Conservation (phyloP, 1,140 invertebrate species). For the Diachasma alloeum region DNA sequence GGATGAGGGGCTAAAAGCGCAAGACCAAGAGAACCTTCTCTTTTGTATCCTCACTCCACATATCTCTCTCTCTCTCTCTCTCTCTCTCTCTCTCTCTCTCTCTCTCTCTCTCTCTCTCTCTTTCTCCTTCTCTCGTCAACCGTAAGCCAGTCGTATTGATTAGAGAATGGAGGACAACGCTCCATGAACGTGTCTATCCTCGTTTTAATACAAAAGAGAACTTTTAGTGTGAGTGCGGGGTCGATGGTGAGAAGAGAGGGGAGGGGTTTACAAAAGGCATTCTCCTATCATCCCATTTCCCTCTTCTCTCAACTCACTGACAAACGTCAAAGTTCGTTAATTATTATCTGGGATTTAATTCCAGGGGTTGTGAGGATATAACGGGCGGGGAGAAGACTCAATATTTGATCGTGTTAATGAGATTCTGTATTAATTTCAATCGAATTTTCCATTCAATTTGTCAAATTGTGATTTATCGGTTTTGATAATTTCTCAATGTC, state of each 20-base stretch:
- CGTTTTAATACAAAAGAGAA: constrained; percentile 23
- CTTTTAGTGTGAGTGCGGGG: background rate
- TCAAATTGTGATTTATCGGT: constrained; percentile 3
- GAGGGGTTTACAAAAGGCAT: background rate
- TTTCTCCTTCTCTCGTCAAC: constrained; percentile 8
- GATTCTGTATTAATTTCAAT: constrained; percentile 8
- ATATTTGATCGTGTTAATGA: constrained; percentile 23
- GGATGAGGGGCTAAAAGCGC: background rate
- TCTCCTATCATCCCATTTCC: background rate
- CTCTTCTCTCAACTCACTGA: background rate
- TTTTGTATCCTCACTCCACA: background rate
- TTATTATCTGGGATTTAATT: constrained; percentile 29
- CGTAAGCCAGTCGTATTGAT: constrained; percentile 27
- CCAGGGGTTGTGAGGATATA: background rate
- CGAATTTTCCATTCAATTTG: constrained; percentile 18
- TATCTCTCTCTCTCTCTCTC: too few relatives aligned
- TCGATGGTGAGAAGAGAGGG: background rate
- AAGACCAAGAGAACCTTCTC: background rate
- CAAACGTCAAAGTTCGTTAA: constrained; percentile 28
- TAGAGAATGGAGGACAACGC: constrained; percentile 27
- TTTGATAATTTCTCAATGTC: background rate
- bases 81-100: too few relatives aligned
- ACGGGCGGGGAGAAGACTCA: background rate
- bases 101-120: too few relatives aligned
- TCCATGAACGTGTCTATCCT: constrained; percentile 15